phyloP scores from a whole-genome alignment of 2,888 invertebrate genomes.

The Dryococelus australis region DNA sequence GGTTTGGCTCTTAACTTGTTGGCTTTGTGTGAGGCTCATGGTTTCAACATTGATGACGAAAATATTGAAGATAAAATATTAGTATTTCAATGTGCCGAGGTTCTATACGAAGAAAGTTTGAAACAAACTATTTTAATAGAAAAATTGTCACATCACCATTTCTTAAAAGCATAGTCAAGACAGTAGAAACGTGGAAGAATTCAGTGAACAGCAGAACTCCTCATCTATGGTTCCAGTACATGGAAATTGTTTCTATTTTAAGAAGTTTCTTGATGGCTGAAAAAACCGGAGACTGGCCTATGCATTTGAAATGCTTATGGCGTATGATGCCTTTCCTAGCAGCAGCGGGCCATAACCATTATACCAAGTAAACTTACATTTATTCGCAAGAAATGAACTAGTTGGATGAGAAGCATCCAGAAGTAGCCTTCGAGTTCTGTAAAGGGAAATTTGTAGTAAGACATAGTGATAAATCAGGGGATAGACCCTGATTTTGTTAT shows the following conservation, averaged over 20 bases:
- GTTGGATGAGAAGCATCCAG: conserved; percentile 18
- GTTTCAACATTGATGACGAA: conserved; percentile 4
- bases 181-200: no score
- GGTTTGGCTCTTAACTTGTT: conserved; percentile 17
- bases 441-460: no score
- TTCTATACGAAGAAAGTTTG: conserved; percentile 11
- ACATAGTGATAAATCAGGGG: no score
- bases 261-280: background rate
- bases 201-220: no score
- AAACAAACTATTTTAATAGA: background rate
- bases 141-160: conserved; percentile 21
- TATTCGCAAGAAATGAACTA: conserved; percentile 7
- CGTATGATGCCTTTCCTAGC: background rate
- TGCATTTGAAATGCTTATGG: background rate
- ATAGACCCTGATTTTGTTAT: no score
- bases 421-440: no score
- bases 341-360: background rate
- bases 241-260: conserved; percentile 26
- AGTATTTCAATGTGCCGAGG: background rate
- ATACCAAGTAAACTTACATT: conserved; percentile 1
- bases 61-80: conserved; percentile 27
- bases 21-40: conserved; percentile 7
- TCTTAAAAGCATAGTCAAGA: no score
- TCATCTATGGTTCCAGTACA: no score
- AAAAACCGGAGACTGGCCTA: conserved; percentile 17